Base-by-base conservation (phyloP, 2,888 invertebrate species). In the Lagria hirta region DNA sequence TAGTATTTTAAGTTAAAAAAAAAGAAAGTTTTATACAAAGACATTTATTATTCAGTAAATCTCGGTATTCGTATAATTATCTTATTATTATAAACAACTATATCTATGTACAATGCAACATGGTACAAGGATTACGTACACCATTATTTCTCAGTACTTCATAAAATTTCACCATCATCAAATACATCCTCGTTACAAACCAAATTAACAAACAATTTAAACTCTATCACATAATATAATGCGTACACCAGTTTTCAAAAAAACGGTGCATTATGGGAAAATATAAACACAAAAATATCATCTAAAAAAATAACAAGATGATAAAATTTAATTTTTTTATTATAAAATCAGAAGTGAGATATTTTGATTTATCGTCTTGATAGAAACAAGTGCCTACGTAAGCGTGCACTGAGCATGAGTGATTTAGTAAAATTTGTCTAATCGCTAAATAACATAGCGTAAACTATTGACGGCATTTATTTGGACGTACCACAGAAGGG, bases 71-170 rank as follows among this genome's bases (percentile, higher is more conserved):
- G 67, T 70, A 68, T 69, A 66, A 71, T 70, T 67, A 69, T 68
- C 66, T 69, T 68, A 69, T 65, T 34, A n/a, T 43, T 69, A 71
- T 72, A 71, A 71, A 71, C 71, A 71, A 71, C 69, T 71, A 71
- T 71, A 61, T 64, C 68, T 70, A 71, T 72, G 55, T 72, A 72
- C 72, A 72, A 69, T 69, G 68, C 65, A 70, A 69, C 69, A 66
- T 69, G 68, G 68, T 68, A 68, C 66, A 68, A 61, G 65, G 63
- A 65, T 68, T 66, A 64, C 63, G 62, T 65, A 64, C 64, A 63
- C 62, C 62, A 62, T 61, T 55, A 54, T 57, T 57, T 54, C 55
- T 58, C 51, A 55, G 57, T 56, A 53, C n/a, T 60, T 53, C 51
- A 64, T 58, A 62, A 60, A 59, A 60, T 55, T 61, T 52, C n/a